Evolutionary conservation across 2,113 vertebrate species (phyloP), one percentile per base, ranked within the genome.

Genomic region (Oryzias javanicus): DNA sequence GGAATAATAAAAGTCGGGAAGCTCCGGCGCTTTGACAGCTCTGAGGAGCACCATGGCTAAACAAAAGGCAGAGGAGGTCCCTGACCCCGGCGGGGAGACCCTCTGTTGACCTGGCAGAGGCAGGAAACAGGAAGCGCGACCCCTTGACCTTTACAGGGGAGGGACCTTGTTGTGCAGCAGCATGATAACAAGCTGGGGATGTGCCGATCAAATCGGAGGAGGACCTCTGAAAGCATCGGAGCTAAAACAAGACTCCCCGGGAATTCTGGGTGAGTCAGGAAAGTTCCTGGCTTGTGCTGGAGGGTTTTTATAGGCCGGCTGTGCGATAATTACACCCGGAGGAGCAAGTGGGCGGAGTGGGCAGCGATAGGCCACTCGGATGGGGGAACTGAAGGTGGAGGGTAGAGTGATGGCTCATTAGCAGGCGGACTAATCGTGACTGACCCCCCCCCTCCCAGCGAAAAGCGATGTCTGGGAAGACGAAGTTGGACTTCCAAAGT

Each of bases 41-140:
- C 60, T 46, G 42, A 56, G 45, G 55, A 54, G 63, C 69, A 24
- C 51, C 3, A 7, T 51, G 4, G 50, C 60, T 56, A 70, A 86
- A 90, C 86, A 87, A 88, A 90, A 86, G 85, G 66, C 67, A 60
- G 76, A 77, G 82, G 74, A 85, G 89, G 80, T 86, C 74, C 65
- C 42, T 72, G 86, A 89, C 83, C 86, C 89, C 86, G 69, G 42
- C 60, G 54, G 68, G 64, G 65, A 90, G 88, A 89, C 90, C 89
- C 84, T 84, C 69, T 88, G 74, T 83, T 88, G 91, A 91, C 88
- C 90, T 68, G 71, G 76, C 66, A 68, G 71, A 84, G 78, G 89
- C 90, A 90, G 90, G 91, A 92, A 92, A 91, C 90, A 90, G 91
- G 91, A 91, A 93, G 87, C 86, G 69, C 65, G 90, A 89, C 86